Base-by-base conservation (phyloP, 2,888 invertebrate genomes). In the Drosophila nigricruria region DNA sequence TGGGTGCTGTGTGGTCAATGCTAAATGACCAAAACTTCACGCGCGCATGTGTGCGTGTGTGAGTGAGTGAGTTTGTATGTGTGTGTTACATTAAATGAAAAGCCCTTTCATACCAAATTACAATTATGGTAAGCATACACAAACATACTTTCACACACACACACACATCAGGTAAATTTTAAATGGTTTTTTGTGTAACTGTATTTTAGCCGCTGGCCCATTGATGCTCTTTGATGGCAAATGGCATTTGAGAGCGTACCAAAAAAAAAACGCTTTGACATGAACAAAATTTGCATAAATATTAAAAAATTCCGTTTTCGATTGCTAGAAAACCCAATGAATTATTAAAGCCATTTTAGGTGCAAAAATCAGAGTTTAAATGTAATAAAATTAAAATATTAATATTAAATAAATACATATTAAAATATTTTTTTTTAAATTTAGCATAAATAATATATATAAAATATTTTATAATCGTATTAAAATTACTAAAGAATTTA, bases 31-130 rank as follows among this genome's bases (percentile, higher is more conserved):
- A 68, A 73, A 64, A 73, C 78, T 72, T 57, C 47, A 72, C 54
- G 40, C 36, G 49, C 18, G 18, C 30, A 16, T 36, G 23, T 18
- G 16, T 5, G n/a, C 18, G 23, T 14, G 43, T 43, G 42, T 18
- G 20, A 20, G 18, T 42, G 42, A 0, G 42, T 32, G 10, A 5
- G 61, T 69, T 49, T 58, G 40, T 56, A 56, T 68, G 49, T 82
- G 53, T 69, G 65, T 70, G 65, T 65, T 66, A 65, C 74, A 85
- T 88, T 79, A 85, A 82, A 85, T 82, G 77, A 73, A 88, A 82
- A 82, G 70, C 77, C 70, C 70, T 85, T 88, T 84, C 73, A 77
- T 66, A 69, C 67, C 73, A 82, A 88, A 82, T 85, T 88, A 83
- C 83, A 88, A 79, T 85, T 80, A 82, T 79, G 85, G 79, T 77